Conservation (phyloP, 2,888 invertebrate genomes). For the Drosophila siamana region DNA sequence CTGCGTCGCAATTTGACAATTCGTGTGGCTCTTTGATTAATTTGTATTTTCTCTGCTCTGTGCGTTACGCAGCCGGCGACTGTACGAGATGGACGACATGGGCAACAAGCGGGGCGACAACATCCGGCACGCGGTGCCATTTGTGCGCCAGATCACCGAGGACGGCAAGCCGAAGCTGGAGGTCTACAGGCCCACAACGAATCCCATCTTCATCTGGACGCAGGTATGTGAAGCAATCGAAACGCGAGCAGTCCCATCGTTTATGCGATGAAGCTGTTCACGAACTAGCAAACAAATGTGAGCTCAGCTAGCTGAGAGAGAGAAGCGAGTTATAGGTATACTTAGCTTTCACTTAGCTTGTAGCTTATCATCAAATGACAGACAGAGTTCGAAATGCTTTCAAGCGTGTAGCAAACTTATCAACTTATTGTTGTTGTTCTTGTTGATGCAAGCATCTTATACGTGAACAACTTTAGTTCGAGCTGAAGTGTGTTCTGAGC, state of each 20-base stretch:
- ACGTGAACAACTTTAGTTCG: no score
- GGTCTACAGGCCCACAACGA: conserved; percentile 87
- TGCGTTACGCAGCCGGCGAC: conserved; percentile 76
- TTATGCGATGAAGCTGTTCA: neutral
- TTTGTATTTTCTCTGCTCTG: neutral
- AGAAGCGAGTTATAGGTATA: no score
- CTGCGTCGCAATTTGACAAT: conserved; percentile 24
- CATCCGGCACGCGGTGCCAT: conserved; percentile 88
- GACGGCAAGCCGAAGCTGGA: conserved; percentile 87
- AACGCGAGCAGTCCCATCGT: neutral
- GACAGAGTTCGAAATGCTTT: no score
- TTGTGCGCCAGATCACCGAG: conserved; percentile 87
- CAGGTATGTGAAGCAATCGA: conserved; percentile 84
- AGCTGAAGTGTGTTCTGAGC: no score
- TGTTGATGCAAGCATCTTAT: no score
- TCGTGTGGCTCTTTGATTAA: neutral
- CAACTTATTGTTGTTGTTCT: no score
- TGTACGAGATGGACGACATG: conserved; percentile 89
- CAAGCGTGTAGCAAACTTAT: no score
- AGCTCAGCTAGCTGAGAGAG: no score
- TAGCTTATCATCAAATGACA: no score
- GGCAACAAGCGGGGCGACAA: conserved; percentile 87
- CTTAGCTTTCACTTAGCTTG: no score
- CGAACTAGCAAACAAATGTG: neutral
- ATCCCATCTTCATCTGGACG: conserved; percentile 86